These are phyloP conservation scores for Mesoclemmys tuberculata DNA, from an alignment of 2,113 vertebrate species.

Conservation along the genomic window DNA sequence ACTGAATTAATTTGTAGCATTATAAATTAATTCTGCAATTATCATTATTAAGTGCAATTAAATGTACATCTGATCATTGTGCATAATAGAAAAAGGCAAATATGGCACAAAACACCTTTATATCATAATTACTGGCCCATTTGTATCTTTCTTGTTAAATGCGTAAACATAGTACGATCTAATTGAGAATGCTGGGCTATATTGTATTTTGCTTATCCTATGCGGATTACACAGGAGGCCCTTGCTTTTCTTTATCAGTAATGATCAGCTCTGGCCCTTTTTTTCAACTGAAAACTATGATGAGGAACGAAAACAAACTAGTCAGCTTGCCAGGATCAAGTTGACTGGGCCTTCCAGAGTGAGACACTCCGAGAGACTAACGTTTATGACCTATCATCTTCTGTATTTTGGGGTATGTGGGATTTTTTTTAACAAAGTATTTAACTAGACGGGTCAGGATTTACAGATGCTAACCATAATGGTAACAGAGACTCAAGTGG, in stretches of 20 bases:
- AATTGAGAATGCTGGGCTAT: neutral
- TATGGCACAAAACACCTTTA: slow-evolving; percentile 29
- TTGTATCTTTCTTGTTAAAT: slow-evolving; percentile 41
- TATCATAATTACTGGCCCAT: slow-evolving; percentile 30
- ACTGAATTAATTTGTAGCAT: slow-evolving; percentile 38
- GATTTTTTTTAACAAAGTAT: neutral
- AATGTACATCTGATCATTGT: slow-evolving; percentile 21
- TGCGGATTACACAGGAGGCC: neutral
- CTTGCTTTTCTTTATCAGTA: neutral
- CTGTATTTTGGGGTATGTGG: neutral
- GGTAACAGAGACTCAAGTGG: neutral
- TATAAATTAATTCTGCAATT: slow-evolving; percentile 54
- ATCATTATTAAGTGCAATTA: slow-evolving; percentile 63
- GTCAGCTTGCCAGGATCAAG: neutral
- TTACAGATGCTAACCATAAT: neutral
- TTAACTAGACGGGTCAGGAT: neutral
- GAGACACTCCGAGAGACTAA: neutral
- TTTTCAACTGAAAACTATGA: neutral
- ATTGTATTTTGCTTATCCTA: neutral
- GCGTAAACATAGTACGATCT: neutral
- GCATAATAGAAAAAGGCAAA: slow-evolving; percentile 27
- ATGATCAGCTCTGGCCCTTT: neutral
- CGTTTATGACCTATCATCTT: neutral
- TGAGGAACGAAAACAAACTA: neutral
- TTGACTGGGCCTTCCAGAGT: neutral